Conservation (phyloP, 2,113 vertebrate species). For the Perca schrenkii region DNA sequence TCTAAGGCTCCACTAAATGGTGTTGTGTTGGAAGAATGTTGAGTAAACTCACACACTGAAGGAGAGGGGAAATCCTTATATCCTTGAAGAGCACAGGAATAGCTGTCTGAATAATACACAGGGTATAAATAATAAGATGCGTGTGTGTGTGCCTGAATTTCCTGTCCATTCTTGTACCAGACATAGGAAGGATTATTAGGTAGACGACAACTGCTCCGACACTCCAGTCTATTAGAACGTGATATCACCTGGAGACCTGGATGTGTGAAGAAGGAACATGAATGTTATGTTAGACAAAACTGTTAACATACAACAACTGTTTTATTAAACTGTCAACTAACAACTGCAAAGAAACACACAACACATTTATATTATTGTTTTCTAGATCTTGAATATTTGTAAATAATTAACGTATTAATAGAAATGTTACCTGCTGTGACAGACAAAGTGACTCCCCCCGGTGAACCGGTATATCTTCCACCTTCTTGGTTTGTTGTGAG, state of each 20-base stretch:
- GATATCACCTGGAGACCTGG: too few species aligned
- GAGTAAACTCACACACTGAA: too few species aligned
- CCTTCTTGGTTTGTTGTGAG: background rate
- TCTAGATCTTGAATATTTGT: background rate
- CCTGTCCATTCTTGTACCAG: background rate
- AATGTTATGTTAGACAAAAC: background rate
- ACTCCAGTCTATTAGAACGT: too few species aligned
- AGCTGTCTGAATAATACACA: background rate
- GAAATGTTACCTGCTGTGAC: constrained; percentile 47
- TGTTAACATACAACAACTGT: background rate
- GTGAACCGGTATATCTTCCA: background rate
- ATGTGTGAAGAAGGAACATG: background rate
- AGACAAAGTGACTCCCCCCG: constrained; percentile 18
- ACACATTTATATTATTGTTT: background rate
- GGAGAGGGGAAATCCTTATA: too few species aligned
- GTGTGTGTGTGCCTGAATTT: background rate
- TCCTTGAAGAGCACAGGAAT: background rate
- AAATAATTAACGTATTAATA: background rate
- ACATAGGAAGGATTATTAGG: background rate
- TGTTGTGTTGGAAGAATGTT: too few species aligned
- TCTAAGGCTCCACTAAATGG: too few species aligned
- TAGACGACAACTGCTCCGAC: background rate
- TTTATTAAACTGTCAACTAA: background rate
- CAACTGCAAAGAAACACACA: background rate
- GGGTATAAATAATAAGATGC: background rate